phyloP scores from a whole-genome alignment of 2,113 vertebrate species.

The Megaceryle maxima region DNA sequence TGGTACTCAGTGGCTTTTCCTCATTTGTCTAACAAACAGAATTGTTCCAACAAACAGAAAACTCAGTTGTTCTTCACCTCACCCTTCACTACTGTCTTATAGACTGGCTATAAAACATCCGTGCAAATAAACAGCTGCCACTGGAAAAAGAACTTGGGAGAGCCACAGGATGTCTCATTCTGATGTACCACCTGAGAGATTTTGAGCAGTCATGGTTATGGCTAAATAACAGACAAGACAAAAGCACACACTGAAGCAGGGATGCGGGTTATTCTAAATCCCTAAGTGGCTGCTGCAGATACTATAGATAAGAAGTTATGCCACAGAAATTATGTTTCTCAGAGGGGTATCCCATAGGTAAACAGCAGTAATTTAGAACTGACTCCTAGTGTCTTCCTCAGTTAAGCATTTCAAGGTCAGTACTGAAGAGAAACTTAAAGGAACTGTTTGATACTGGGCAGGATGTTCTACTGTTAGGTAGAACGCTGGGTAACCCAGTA shows the following conservation, averaged over 20 bases:
- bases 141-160: neutral
- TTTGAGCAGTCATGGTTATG: neutral
- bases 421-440: neutral
- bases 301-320: neutral
- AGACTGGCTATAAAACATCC: neutral
- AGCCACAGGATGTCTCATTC: neutral
- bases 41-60: neutral
- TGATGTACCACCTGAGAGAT: neutral
- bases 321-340: neutral
- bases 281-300: neutral
- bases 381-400: neutral
- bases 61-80: neutral
- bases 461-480: neutral
- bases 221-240: neutral
- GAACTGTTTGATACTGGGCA: neutral
- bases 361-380: neutral
- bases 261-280: neutral
- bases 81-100: neutral
- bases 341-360: neutral
- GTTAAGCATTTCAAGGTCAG: neutral
- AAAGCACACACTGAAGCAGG: neutral
- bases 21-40: neutral
- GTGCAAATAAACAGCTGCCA: neutral
- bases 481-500: accelerated
- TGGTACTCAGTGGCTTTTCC: neutral